phyloP scores from a whole-genome alignment of 1,140 invertebrate genomes.

The Hycleus phaleratus region DNA sequence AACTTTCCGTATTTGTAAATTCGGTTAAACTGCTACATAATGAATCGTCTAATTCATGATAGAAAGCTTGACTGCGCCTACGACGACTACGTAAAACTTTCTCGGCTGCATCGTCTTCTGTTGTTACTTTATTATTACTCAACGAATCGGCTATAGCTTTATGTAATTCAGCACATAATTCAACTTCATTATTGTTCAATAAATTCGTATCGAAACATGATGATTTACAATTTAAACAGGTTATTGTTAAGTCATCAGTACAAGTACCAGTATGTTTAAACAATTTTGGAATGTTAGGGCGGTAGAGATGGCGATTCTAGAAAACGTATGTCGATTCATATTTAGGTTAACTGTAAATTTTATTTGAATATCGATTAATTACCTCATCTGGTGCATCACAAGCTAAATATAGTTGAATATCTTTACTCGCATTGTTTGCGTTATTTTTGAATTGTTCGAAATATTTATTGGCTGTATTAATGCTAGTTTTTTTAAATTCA shows the following conservation, averaged over 20 bases:
- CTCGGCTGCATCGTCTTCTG: conserved; percentile 15
- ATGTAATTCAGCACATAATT: conserved; percentile 26
- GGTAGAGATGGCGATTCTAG: no score
- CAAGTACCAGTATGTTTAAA: conserved; percentile 23
- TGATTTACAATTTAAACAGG: conserved; percentile 27
- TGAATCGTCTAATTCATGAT: conserved; percentile 32
- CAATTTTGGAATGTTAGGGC: conserved; percentile 1
- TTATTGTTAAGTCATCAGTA: conserved; percentile 26
- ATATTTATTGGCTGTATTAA: conserved; percentile 31
- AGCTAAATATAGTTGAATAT: conserved; percentile 1
- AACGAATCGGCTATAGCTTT: conserved; percentile 31
- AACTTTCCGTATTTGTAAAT: conserved; percentile 28
- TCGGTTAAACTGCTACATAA: conserved; percentile 31
- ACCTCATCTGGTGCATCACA: conserved; percentile 1
- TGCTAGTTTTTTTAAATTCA: conserved; percentile 32
- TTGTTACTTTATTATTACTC: conserved; percentile 25
- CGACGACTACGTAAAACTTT: conserved; percentile 19
- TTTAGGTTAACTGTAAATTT: not conserved
- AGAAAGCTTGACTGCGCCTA: conserved; percentile 25
- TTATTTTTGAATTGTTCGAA: conserved; percentile 24
- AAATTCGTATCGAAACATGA: conserved; percentile 21
- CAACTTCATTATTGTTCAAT: conserved; percentile 27
- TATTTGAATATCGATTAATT: not conserved
- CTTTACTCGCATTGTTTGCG: conserved; percentile 17
- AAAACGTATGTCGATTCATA: not conserved